These are phyloP conservation scores for Pteruthius melanotis DNA, from an alignment of 2,113 vertebrate genomes.

Conservation along the genomic window DNA sequence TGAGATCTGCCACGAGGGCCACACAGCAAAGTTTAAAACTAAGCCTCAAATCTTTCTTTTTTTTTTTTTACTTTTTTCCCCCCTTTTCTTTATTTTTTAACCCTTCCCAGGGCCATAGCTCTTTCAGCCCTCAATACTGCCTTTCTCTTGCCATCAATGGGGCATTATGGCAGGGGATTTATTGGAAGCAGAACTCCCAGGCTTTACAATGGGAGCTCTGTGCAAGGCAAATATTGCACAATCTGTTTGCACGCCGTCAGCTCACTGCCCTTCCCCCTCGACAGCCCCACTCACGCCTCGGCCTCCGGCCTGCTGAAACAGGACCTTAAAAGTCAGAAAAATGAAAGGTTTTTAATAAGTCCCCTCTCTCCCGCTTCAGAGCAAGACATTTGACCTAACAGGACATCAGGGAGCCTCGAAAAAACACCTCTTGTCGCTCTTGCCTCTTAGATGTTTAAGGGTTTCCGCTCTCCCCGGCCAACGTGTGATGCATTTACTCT, in stretches of 20 bases:
- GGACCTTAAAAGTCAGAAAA: conserved; percentile 50
- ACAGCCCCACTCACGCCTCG: conserved; percentile 46
- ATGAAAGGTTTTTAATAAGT: conserved; percentile 73
- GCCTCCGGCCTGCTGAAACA: conserved; percentile 44
- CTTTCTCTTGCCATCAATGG: conserved; percentile 78
- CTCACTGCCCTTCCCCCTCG: conserved; percentile 54
- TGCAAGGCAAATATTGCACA: conserved; percentile 70
- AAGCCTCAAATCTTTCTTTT: background rate
- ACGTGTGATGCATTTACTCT: conserved; percentile 23
- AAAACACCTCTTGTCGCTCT: conserved; percentile 25
- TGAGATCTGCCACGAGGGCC: conserved; percentile 33
- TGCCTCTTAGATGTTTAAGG: conserved; percentile 66
- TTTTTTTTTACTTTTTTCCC: background rate
- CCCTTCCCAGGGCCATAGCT: conserved; percentile 41
- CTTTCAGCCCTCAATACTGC: conserved; percentile 69
- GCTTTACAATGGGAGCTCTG: conserved; percentile 79
- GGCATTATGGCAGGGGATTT: conserved; percentile 76
- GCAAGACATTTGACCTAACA: conserved; percentile 58
- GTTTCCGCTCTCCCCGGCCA: conserved; percentile 49
- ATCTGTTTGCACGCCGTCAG: conserved; percentile 70
- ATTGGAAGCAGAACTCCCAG: conserved; percentile 77
- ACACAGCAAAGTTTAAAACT: conserved; percentile 52
- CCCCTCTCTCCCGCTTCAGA: conserved; percentile 56
- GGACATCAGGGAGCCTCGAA: conserved; percentile 26
- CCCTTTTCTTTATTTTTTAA: conserved; percentile 63